A percentile compares a stretch with the other conserved stretches of the same genome.
phyloP scores from a whole-genome alignment of 2,888 invertebrate species.

The Drosophila peninsularis region DNA sequence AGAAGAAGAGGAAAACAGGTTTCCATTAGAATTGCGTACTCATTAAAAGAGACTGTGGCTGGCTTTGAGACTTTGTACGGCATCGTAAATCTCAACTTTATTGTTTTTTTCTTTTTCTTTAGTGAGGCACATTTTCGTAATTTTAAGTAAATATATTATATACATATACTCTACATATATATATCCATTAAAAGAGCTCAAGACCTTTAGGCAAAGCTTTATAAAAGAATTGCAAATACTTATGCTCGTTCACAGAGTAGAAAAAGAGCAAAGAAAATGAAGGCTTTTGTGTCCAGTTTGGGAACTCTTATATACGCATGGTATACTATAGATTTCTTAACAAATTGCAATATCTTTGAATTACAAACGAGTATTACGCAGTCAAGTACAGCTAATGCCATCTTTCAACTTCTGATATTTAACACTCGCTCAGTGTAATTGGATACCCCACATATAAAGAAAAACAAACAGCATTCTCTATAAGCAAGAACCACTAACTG shows the following conservation, averaged over 20 bases:
- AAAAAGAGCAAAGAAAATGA: not conserved
- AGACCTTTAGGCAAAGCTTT: not conserved
- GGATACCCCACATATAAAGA: not conserved
- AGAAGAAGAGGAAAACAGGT: slow-evolving; percentile 60
- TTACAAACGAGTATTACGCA: not conserved
- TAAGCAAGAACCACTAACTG: not conserved
- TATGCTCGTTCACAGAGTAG: not conserved
- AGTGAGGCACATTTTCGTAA: not conserved
- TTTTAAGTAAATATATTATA: not conserved
- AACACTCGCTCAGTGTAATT: not conserved
- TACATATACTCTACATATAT: not conserved
- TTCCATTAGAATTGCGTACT: slow-evolving; percentile 62
- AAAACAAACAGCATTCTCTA: not conserved
- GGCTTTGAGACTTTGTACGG: not conserved
- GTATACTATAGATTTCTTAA: no score
- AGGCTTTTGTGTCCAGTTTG: no score
- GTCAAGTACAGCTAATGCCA: not conserved
- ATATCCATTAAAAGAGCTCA: not conserved
- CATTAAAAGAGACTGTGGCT: slow-evolving; percentile 1
- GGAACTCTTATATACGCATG: no score
- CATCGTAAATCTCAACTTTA: slow-evolving; percentile 43
- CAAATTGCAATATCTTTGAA: not conserved
- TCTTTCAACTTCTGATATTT: not conserved
- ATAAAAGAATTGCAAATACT: not conserved
- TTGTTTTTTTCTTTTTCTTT: slow-evolving; percentile 44